A percentile compares a stretch with the other conserved stretches of the same genome.
phyloP scores from a whole-genome alignment of 1,140 invertebrate genomes.

The Anagrus nilaparvatae region DNA sequence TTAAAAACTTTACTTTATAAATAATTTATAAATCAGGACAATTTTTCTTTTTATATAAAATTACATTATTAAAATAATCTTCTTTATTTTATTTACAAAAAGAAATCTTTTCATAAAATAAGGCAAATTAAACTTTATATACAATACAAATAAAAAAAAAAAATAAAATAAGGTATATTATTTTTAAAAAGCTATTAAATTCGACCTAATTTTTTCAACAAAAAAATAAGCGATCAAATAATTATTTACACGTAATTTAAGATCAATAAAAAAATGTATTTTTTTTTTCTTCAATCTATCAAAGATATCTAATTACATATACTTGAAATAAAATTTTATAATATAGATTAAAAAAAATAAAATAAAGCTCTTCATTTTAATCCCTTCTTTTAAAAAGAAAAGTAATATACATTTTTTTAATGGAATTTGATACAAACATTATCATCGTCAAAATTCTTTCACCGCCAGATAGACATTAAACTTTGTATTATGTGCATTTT shows the following conservation, averaged over 20 bases:
- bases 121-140: no score
- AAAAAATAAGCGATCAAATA: no score
- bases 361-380: constrained; percentile 38
- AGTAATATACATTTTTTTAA: no score
- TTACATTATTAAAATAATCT: no score
- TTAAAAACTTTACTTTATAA: no score
- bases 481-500: no score
- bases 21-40: no score
- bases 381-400: no score
- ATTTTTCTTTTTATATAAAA: no score
- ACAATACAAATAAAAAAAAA: constrained; percentile 15
- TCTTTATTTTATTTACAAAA: constrained; percentile 14
- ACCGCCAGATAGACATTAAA: no score
- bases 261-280: constrained; percentile 38
- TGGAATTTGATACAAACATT: constrained; percentile 32
- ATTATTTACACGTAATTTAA: constrained; percentile 42
- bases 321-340: no score
- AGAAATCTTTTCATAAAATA: constrained; percentile 2
- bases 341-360: no score
- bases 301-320: constrained; percentile 34
- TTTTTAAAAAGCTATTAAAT: constrained; percentile 26
- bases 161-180: constrained; percentile 19
- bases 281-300: constrained; percentile 31
- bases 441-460: constrained; percentile 20
- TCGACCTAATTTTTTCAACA: constrained; percentile 28